These are phyloP conservation scores for Cynaeus angustus DNA, from an alignment of 2,888 invertebrate genomes.

Conservation along the genomic window DNA sequence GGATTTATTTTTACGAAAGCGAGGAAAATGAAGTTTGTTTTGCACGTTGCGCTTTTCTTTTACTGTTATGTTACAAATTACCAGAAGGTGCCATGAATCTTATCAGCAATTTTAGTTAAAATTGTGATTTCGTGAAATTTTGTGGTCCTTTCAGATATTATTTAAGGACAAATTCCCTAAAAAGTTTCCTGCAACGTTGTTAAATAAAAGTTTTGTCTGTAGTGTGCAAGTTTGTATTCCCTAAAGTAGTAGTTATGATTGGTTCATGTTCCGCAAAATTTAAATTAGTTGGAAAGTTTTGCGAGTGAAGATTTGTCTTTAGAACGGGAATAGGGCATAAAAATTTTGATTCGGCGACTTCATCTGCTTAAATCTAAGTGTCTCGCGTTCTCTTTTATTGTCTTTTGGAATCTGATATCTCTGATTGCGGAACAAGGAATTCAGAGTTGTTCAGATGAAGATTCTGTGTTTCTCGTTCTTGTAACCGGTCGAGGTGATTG, in stretches of 20 bases:
- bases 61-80: neutral
- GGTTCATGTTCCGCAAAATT: constrained; percentile 32
- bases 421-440: neutral
- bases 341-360: neutral
- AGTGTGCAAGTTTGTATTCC: constrained; percentile 24
- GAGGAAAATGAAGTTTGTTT: neutral
- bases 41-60: neutral
- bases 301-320: neutral
- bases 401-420: constrained; percentile 1
- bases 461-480: constrained; percentile 3
- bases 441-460: neutral
- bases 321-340: neutral
- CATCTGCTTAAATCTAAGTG: neutral
- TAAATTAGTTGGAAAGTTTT: constrained; percentile 28
- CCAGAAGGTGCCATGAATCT: too few species aligned
- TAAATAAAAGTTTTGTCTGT: constrained; percentile 21
- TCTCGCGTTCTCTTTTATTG: constrained; percentile 3
- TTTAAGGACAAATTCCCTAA: neutral
- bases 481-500: constrained; percentile 28
- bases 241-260: constrained; percentile 18
- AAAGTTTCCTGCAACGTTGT: neutral
- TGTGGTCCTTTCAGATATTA: neutral
- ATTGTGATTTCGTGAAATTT: neutral
- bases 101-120: too few species aligned
- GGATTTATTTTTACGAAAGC: neutral